A percentile compares a stretch with the other conserved stretches of the same genome.
Evolutionary conservation across 2,888 invertebrate species (phyloP).

Genomic region (Volucella zonaria): DNA sequence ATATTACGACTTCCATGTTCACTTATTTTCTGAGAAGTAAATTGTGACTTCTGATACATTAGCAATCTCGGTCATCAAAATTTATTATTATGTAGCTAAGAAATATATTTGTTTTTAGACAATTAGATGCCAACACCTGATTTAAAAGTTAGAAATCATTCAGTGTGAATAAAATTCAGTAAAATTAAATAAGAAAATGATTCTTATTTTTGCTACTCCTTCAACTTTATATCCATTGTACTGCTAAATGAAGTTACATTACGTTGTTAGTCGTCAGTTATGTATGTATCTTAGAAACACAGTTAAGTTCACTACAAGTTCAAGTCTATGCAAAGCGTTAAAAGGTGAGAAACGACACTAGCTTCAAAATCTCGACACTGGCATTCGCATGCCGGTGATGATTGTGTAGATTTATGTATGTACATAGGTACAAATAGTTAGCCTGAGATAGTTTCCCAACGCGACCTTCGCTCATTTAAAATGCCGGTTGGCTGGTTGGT

Average conservation of each 20-base stretch:
- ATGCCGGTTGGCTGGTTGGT: conserved; percentile 3
- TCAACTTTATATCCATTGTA: neutral
- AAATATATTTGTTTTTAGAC: no score
- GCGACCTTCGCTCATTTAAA: conserved; percentile 36
- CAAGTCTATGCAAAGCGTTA: conserved; percentile 6
- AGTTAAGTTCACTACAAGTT: conserved; percentile 29
- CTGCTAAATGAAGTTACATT: conserved; percentile 36
- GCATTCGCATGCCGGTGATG: conserved; percentile 21
- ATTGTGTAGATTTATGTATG: neutral
- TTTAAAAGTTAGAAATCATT: no score
- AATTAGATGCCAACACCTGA: no score
- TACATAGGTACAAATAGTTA: conserved; percentile 1
- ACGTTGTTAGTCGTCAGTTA: neutral
- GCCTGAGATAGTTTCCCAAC: conserved; percentile 28
- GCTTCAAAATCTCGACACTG: conserved; percentile 4
- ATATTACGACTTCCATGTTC: no score
- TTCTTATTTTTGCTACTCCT: no score
- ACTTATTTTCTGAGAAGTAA: no score
- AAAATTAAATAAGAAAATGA: no score
- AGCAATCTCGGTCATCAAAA: no score
- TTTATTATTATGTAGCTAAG: no score
- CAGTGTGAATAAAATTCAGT: no score
- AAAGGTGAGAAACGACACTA: conserved; percentile 22
- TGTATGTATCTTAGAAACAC: neutral
- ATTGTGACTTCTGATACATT: no score